A percentile compares a stretch with the other conserved stretches of the same genome.
These are phyloP conservation scores for Ardeotis arabs DNA, from an alignment of 2,113 vertebrate species.

Conservation along the genomic window DNA sequence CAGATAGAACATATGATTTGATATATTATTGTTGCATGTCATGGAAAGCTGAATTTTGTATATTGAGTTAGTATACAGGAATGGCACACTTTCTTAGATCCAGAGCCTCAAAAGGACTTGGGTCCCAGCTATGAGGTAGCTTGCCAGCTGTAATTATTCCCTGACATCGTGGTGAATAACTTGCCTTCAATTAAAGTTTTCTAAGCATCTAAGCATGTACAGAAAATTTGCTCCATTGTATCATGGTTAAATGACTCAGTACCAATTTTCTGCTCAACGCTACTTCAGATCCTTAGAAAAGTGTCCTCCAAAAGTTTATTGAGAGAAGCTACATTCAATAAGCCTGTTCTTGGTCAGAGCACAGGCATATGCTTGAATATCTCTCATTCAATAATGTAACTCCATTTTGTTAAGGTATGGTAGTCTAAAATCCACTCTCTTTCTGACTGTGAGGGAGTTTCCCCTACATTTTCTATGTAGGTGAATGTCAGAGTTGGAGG, in stretches of 20 bases:
- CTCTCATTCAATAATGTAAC: not conserved
- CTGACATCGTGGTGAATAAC: not conserved
- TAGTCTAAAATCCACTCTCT: not conserved
- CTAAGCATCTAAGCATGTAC: rapidly evolving
- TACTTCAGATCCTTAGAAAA: not conserved
- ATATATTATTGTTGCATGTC: not conserved
- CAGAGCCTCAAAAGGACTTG: not conserved
- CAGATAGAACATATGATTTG: not conserved
- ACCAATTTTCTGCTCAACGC: rapidly evolving
- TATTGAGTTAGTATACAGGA: not conserved
- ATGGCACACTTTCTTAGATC: not conserved
- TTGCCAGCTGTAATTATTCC: not conserved
- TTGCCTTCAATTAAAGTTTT: not conserved
- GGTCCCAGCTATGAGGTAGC: not conserved
- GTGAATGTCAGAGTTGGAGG: not conserved
- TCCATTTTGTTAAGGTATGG: not conserved
- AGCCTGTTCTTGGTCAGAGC: not conserved
- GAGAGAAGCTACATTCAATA: not conserved
- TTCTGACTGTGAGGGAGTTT: not conserved
- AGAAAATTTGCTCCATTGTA: not conserved
- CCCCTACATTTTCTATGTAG: rapidly evolving
- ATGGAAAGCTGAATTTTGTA: not conserved
- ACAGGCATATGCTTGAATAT: not conserved
- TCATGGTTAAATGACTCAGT: not conserved
- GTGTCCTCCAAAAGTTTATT: not conserved